A percentile compares a stretch with the other conserved stretches of the same genome.
phyloP scores from a whole-genome alignment of 1,140 invertebrate species.

The Polyergus mexicanus region DNA sequence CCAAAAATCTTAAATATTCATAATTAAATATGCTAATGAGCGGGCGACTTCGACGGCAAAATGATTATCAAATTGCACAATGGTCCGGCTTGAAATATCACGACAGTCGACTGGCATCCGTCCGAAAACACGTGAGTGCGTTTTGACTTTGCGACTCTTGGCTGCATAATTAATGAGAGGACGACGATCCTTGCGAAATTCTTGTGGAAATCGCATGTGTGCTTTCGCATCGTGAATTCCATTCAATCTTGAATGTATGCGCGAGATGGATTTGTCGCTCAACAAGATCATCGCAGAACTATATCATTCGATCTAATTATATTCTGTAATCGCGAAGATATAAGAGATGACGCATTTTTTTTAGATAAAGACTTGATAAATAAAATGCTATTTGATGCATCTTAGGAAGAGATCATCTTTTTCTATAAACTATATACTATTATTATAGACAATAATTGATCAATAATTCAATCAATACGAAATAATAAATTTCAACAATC shows the following conservation, averaged over 20 bases:
- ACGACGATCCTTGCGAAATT: not conserved
- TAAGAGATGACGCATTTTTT: not conserved
- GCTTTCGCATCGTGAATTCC: not conserved
- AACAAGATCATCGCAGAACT: not conserved
- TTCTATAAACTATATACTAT: no score
- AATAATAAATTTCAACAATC: conserved; percentile 19
- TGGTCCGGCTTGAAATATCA: conserved; percentile 75
- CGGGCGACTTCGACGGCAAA: conserved; percentile 83
- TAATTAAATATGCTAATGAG: conserved; percentile 87
- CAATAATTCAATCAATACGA: not conserved
- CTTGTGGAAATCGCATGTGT: not conserved
- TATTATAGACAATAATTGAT: no score
- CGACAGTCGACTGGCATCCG: conserved; percentile 55
- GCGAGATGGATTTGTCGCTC: not conserved
- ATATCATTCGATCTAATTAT: not conserved
- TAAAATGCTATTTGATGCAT: not conserved
- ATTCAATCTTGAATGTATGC: not conserved
- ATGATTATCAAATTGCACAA: conserved; percentile 85
- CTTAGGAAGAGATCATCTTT: no score
- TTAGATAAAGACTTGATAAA: not conserved
- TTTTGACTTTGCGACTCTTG: conserved; percentile 47
- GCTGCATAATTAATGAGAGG: conserved; percentile 54
- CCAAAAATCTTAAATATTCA: conserved; percentile 86
- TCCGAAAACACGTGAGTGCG: conserved; percentile 30
- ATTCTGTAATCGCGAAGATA: not conserved